These are phyloP conservation scores for Equus przewalskii DNA, from an alignment of 2,113 vertebrate species.

Conservation along the genomic window DNA sequence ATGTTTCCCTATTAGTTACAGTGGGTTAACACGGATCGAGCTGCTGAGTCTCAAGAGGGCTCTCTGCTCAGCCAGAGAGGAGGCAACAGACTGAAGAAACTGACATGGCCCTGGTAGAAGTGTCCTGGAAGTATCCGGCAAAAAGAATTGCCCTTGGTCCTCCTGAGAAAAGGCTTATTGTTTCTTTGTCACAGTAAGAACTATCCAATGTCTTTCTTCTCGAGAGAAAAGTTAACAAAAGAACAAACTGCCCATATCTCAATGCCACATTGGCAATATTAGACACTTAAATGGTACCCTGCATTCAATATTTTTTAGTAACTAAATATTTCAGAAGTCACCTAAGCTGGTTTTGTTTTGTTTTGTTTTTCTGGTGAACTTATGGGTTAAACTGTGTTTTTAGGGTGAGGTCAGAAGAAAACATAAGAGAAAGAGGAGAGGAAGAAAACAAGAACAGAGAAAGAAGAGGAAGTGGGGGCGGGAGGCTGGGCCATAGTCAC, in stretches of 20 bases:
- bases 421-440: background rate
- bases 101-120: background rate
- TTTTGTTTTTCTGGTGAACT: background rate
- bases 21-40: background rate
- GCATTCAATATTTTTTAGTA: background rate
- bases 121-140: background rate
- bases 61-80: background rate
- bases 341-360: background rate
- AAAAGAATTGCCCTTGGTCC: background rate
- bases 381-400: background rate
- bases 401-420: background rate
- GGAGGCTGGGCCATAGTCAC: background rate
- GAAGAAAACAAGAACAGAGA: background rate
- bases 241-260: background rate
- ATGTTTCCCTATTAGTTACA: constrained; percentile 42
- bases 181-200: background rate
- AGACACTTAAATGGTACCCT: background rate
- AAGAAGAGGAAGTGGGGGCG: background rate
- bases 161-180: background rate
- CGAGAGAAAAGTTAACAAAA: background rate
- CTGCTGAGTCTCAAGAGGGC: background rate
- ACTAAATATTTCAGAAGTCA: background rate
- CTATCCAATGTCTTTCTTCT: background rate
- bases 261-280: background rate
- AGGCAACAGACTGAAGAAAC: background rate